phyloP scores from a whole-genome alignment of 2,888 invertebrate genomes.

The Synanthedon formicaeformis region DNA sequence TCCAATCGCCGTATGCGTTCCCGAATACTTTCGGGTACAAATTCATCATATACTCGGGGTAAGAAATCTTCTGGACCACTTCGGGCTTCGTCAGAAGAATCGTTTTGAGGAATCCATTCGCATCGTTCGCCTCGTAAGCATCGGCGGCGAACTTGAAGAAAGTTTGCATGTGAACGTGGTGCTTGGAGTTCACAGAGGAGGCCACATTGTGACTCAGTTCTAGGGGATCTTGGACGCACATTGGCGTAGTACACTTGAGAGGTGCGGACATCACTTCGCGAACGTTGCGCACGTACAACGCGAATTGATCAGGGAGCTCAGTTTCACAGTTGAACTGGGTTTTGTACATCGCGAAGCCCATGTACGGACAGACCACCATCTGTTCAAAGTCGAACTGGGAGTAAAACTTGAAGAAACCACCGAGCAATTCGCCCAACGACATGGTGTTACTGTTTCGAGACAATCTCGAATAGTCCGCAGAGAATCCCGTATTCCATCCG shows the following conservation, averaged over 20 bases:
- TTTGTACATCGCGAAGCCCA: conserved; percentile 63
- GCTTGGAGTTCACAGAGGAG: conserved; percentile 24
- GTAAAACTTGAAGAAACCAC: conserved; percentile 79
- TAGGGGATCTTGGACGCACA: conserved; percentile 78
- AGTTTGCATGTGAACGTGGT: conserved; percentile 27
- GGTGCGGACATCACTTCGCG: conserved; percentile 18
- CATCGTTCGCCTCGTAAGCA: conserved; percentile 27
- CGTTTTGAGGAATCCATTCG: conserved; percentile 22
- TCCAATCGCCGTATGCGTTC: conserved; percentile 30
- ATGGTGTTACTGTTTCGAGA: conserved; percentile 28
- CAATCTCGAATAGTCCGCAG: conserved; percentile 19
- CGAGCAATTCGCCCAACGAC: conserved; percentile 64
- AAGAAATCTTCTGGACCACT: conserved; percentile 12
- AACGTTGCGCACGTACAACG: conserved; percentile 49
- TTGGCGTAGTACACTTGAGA: conserved; percentile 36
- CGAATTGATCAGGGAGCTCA: conserved; percentile 36
- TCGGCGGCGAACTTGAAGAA: conserved; percentile 35
- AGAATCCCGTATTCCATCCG: conserved; percentile 74
- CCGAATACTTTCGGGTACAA: conserved; percentile 25
- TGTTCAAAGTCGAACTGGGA: conserved; percentile 69
- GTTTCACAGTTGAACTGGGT: conserved; percentile 35
- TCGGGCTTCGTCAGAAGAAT: conserved; percentile 35
- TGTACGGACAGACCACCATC: conserved; percentile 72
- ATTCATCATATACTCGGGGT: conserved; percentile 26
- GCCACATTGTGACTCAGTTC: conserved; percentile 73